Percentiles rank a stretch among this genome's conserved stretches.
Conservation (phyloP, 35 echinoderm and acorn worm species). For the Acanthaster planci region DNA sequence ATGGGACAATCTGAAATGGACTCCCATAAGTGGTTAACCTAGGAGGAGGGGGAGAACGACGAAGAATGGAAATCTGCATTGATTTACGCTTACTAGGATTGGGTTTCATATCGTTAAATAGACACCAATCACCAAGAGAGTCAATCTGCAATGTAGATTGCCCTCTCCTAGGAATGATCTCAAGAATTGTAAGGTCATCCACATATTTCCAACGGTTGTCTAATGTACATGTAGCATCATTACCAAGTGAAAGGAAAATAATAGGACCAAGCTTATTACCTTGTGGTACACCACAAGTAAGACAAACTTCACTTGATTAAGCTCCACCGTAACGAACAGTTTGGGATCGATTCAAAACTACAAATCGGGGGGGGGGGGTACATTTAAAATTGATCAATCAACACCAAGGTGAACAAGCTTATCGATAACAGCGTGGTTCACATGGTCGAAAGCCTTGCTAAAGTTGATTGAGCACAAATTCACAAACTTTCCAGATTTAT, state of each 20-base stretch:
- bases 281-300: constrained; percentile 12
- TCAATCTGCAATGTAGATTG: not conserved
- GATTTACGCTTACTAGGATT: not conserved
- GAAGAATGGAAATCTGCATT: constrained; percentile 4
- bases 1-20: not conserved
- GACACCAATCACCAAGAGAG: constrained; percentile 7
- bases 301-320: not conserved
- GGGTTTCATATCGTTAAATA: not conserved
- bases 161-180: not conserved
- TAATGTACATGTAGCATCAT: not conserved
- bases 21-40: not conserved
- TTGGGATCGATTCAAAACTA: constrained; percentile 7
- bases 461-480: not conserved
- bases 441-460: not conserved
- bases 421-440: not conserved
- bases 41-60: not conserved
- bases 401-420: constrained; percentile 19
- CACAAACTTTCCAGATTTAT: too few relatives aligned
- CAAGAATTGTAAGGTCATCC: not conserved
- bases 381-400: not conserved
- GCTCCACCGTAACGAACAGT: not conserved
- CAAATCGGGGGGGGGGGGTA: too few relatives aligned
- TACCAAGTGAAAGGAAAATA: not conserved
- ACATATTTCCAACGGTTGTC: constrained; percentile 28
- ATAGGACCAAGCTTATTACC: not conserved